A percentile compares a stretch with the other conserved stretches of the same genome.
phyloP scores from a whole-genome alignment of 2,888 invertebrate species.

The Neoascia interrupta region DNA sequence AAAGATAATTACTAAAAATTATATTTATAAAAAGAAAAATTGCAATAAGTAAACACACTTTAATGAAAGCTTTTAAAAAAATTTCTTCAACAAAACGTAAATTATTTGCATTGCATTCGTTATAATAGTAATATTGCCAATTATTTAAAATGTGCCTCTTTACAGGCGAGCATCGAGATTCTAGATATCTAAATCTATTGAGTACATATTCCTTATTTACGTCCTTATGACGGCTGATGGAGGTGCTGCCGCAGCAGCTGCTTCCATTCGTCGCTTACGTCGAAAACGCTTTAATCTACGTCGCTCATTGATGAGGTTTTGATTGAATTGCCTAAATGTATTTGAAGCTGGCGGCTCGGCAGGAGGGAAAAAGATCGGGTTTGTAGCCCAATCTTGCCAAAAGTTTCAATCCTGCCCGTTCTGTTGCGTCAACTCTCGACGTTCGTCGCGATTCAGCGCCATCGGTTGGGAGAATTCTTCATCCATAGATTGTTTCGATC shows the following conservation, averaged over 20 bases:
- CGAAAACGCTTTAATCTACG: slow-evolving; percentile 77
- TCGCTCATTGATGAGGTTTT: slow-evolving; percentile 76
- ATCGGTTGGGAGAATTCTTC: slow-evolving; percentile 82
- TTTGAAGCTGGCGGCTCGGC: slow-evolving; percentile 61
- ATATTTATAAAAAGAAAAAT: slow-evolving; percentile 3
- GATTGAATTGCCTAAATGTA: slow-evolving; percentile 76
- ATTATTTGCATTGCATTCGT: slow-evolving; percentile 16
- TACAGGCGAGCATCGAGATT: slow-evolving; percentile 30
- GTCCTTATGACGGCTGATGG: slow-evolving; percentile 58
- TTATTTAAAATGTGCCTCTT: slow-evolving; percentile 26
- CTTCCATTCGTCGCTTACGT: slow-evolving; percentile 67
- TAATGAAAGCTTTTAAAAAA: no score
- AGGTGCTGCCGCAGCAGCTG: slow-evolving; percentile 52
- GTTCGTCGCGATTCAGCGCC: slow-evolving; percentile 82
- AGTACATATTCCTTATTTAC: slow-evolving; percentile 22
- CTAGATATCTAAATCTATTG: slow-evolving; percentile 3
- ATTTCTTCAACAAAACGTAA: slow-evolving; percentile 38
- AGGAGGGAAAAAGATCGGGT: slow-evolving; percentile 79
- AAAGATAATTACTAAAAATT: slow-evolving; percentile 19
- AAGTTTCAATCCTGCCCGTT: slow-evolving; percentile 88
- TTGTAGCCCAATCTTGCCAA: slow-evolving; percentile 80
- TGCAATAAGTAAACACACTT: no score
- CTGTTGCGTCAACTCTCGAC: slow-evolving; percentile 85
- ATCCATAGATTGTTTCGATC: slow-evolving; percentile 83
- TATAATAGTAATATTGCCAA: slow-evolving; percentile 63